Evolutionary conservation across 2,888 invertebrate genomes (phyloP).

Genomic region (Nemoura dubitans): DNA sequence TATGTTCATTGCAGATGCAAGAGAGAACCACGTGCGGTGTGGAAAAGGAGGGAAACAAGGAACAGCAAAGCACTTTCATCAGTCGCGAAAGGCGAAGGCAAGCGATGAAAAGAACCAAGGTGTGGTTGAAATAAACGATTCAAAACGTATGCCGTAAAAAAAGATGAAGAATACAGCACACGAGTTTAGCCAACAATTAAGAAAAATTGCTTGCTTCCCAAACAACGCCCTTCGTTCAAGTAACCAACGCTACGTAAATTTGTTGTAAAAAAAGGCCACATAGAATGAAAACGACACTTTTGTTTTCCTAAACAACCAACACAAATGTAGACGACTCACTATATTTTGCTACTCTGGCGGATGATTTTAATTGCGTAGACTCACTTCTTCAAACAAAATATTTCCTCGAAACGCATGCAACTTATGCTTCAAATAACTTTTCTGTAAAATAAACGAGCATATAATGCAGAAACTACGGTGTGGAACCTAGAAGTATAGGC

Average conservation of each 20-base stretch:
- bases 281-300: background rate
- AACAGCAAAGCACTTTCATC: background rate
- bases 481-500: no score
- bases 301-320: background rate
- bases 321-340: background rate
- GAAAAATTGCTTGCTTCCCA: background rate
- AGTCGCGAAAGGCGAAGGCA: background rate
- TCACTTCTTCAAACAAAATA: background rate
- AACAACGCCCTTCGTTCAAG: background rate
- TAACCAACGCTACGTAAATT: background rate
- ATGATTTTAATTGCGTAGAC: background rate
- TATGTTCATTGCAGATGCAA: no score
- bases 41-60: background rate
- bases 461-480: no score
- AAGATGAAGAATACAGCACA: background rate
- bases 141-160: background rate
- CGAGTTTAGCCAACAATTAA: background rate
- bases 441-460: no score
- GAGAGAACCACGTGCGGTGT: no score
- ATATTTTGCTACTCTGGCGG: background rate
- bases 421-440: no score
- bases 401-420: background rate
- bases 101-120: conserved; percentile 4
- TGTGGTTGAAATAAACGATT: conserved; percentile 1
- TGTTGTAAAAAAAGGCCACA: background rate